Base-by-base conservation (phyloP, 2,888 invertebrate species). In the Brassicogethes aeneus region DNA sequence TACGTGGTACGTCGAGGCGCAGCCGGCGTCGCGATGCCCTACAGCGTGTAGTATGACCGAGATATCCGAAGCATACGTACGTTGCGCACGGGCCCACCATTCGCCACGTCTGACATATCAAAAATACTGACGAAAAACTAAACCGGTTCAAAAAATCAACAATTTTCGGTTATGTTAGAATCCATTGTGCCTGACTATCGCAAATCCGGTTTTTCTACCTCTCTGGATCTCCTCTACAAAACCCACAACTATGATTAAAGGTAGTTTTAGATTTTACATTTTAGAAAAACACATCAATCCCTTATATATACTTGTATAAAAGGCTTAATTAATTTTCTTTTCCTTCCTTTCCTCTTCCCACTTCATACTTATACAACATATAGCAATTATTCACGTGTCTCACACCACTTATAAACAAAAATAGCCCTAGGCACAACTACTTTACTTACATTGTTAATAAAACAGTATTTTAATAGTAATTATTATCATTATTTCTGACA, bases 21-120 rank as follows among this genome's bases (percentile, higher is more conserved):
- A 59, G 49, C 57, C 57, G 59, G 54, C 59, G 57, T 57, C 57
- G 55, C 50, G 5, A 10, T 23, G 23, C 23, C 23, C 10, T 23
- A 53, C 49, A 58, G 55, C 59, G 57, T 61, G 62, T 60, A 62
- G 62, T 63, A 57, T 62, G 59, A 55, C 54, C 53, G 56, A 61
- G 58, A 60, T 56, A 53, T 52, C 54, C 53, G 50, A 51, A 51
- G 55, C 51, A 53, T 55, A 52, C 55, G 59, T 53, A 47, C 54
- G 54, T 52, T 57, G 53, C 50, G 47, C 54, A 52, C 54, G 53
- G 54, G 49, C 55, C 50, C 48, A 49, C 47, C 48, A 49, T 46
- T 52, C 47, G 53, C 51, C 44, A 57, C 59, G 57, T 55, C 54
- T 54, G 50, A 60, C 56, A 60, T 58, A 59, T 58, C 61, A 59